Evolutionary conservation across 2,888 invertebrate species (phyloP), one percentile per base, ranked within the genome.

Genomic region (Diadegma fenestrale): DNA sequence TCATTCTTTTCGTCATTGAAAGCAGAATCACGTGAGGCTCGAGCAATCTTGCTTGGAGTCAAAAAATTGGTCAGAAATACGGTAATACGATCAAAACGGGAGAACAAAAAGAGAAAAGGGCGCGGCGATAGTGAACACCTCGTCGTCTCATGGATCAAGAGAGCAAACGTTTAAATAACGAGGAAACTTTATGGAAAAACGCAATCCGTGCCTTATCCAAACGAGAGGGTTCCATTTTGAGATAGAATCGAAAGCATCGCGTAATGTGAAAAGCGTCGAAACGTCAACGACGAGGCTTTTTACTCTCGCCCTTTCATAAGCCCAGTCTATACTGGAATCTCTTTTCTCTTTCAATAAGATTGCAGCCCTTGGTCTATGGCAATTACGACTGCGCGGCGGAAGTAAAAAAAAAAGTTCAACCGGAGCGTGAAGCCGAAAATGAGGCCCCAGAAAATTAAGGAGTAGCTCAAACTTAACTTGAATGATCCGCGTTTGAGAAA

Each of bases 111-210:
- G 48, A 48, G 51, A 51, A 19, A 19, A 72, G 26, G 17, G 37
- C 58, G 26, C 22, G 26, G 17, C 22, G 26, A 58, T 72, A 41
- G 71, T 48, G 51, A 71, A 72, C 84, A 68, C 68, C 78, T 81
- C 75, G 61, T 80, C 68, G 45, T 58, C 73, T 63, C 30, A 6
- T 68, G 17, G 61, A 19, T 33, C 77, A 84, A 82, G 87, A 85
- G 82, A 75, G 76, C 33, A 43, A 84, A 76, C 84, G 80, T 87
- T 89, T 88, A 85, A 86, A 84, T 86, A 88, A 87, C 85, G 87
- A 86, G 84, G 76, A 66, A 88, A 89, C 87, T 89, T 88, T 81
- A 82, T 87, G 88, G 87, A 88, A 89, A 88, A 86, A 75, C 80
- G 77, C 76, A 45, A 41, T 73, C 73, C 71, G 64, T 75, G 75